A percentile compares a stretch with the other conserved stretches of the same genome.
phyloP scores from a whole-genome alignment of 2,113 vertebrate species.

The Tenrec ecaudatus region DNA sequence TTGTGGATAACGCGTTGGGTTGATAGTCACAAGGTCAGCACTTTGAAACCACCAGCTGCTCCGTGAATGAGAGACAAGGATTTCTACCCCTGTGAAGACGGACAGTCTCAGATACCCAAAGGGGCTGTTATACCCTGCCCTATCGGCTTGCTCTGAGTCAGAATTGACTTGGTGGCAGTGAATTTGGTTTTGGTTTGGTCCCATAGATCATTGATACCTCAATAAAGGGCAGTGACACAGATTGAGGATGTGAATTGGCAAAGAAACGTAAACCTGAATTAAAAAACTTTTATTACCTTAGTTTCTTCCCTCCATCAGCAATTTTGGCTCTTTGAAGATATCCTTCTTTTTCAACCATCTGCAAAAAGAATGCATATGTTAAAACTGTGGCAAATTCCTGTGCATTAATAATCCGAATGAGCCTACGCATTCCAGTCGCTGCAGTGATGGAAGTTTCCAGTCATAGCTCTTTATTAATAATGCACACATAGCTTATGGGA shows the following conservation, averaged over 20 bases:
- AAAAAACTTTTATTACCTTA: conserved; percentile 86
- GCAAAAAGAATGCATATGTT: conserved; percentile 73
- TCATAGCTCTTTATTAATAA: conserved; percentile 40
- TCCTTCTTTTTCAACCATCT: conserved; percentile 92
- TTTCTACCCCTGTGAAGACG: no score
- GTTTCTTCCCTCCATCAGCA: conserved; percentile 94
- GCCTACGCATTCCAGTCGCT: conserved; percentile 51
- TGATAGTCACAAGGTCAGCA: no score
- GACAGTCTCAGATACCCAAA: no score
- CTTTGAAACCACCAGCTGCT: no score
- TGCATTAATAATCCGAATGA: conserved; percentile 66
- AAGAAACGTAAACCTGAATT: conserved; percentile 4
- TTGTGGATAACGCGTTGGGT: not conserved
- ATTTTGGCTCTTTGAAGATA: conserved; percentile 96
- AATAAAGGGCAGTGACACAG: conserved; percentile 16
- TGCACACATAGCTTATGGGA: conserved; percentile 68
- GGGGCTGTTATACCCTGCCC: no score
- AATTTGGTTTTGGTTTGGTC: not conserved
- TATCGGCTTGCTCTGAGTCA: no score
- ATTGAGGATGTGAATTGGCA: not conserved
- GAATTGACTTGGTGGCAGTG: no score
- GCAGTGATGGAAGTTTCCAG: conserved; percentile 46
- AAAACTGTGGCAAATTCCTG: conserved; percentile 53
- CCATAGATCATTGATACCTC: not conserved
- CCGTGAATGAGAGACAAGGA: no score